Conservation (phyloP, 2,888 invertebrate species). For the Xestobium rufovillosum region DNA sequence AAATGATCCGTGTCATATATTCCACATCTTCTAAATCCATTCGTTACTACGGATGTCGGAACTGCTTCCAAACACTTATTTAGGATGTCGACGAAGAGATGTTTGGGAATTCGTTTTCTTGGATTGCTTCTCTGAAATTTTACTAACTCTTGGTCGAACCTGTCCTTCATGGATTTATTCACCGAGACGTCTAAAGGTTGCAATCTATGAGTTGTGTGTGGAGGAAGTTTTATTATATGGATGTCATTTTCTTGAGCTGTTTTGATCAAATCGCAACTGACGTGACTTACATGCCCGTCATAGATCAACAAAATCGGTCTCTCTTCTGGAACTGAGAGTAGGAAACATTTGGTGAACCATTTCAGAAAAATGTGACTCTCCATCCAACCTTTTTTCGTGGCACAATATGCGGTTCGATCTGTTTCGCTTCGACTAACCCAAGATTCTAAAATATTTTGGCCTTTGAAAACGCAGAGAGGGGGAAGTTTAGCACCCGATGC, state of each 20-base stretch:
- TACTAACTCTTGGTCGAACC: conserved; percentile 3
- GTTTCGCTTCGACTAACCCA: conserved; percentile 27
- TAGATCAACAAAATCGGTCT: conserved; percentile 25
- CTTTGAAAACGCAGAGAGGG: conserved; percentile 33
- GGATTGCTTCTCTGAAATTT: conserved; percentile 6
- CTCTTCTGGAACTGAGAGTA: conserved; percentile 8
- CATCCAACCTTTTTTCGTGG: conserved; percentile 30
- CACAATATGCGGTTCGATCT: conserved; percentile 26
- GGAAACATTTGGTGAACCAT: conserved; percentile 7
- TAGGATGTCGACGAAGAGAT: conserved; percentile 5
- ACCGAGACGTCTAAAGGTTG: too few relatives aligned
- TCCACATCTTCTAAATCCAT: conserved; percentile 6
- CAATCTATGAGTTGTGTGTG: too few relatives aligned
- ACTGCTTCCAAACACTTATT: not conserved
- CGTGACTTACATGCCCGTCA: conserved; percentile 25
- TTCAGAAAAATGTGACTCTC: conserved; percentile 20
- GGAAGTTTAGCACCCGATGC: conserved; percentile 30
- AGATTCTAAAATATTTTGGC: conserved; percentile 33
- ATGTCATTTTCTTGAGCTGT: conserved; percentile 5
- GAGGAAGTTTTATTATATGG: too few relatives aligned
- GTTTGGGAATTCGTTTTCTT: conserved; percentile 7
- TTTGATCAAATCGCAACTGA: conserved; percentile 10
- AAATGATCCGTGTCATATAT: too few relatives aligned
- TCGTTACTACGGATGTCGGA: too few relatives aligned
- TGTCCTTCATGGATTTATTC: too few relatives aligned